Evolutionary conservation across 2,888 invertebrate species (phyloP), one percentile per base, ranked within the genome.

Genomic region (Toxonevra muliebris): DNA sequence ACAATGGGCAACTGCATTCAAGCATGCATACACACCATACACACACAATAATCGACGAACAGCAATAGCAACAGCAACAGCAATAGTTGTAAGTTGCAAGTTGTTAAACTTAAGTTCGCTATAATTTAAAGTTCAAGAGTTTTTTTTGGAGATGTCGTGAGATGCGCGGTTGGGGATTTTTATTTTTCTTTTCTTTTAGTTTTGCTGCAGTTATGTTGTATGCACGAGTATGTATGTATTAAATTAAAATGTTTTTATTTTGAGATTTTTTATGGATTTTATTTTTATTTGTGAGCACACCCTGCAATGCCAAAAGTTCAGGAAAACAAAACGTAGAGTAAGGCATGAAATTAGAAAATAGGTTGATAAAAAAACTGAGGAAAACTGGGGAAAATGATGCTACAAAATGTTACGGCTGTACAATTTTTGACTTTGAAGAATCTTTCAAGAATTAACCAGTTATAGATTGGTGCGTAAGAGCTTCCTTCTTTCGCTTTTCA

Each of bases 61-160:
- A 52, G 17, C 41, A n/a, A 43, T 53, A 42, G 53, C 57, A 50
- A 45, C 19, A 64, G 57, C 40, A 45, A 57, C 43, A 57, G 48
- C 48, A 17, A 57, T 17, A 57, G n/a, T n/a, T n/a, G n/a, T n/a
- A n/a, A n/a, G 40, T 43, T 45, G 48, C 17, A 60, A 60, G 30
- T 60, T 42, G 42, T 20, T 11, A 30, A 45, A 50, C 43, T 67
- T 53, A 48, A 54, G 63, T 61, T 66, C 71, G 69, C 69, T 71
- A 70, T 62, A 66, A 70, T 71, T 73, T 73, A 73, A 73, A 73
- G 73, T 73, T 73, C 73, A 70, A 70, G 68, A 62, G 63, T 62
- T 67, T 67, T 67, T 67, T 69, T 69, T 61, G 68, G 68, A 53
- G 58, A 60, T 55, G 66, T 68, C 66, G 71, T 70, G 70, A 68